A percentile compares a stretch with the other conserved stretches of the same genome.
These are phyloP conservation scores for Atta cephalotes DNA, from an alignment of 1,140 invertebrate genomes.

Conservation along the genomic window DNA sequence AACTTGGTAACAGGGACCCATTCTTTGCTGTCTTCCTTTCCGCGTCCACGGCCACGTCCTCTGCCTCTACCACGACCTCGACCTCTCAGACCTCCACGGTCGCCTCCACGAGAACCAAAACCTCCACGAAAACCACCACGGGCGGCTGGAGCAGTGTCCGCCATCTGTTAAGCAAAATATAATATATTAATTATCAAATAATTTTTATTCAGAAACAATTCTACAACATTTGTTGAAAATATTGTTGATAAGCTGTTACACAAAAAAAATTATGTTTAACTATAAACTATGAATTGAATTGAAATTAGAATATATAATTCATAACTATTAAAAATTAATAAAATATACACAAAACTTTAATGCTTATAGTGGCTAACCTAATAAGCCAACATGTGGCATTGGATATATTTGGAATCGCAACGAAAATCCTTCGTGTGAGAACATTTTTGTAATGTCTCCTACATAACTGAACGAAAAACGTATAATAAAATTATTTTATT, in stretches of 20 bases:
- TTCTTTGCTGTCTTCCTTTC: conserved; percentile 98
- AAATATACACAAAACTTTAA: background rate
- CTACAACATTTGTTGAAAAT: too few relatives aligned
- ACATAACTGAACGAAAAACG: background rate
- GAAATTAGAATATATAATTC: background rate
- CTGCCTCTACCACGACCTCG: conserved; percentile 93
- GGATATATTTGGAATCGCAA: background rate
- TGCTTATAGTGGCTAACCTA: background rate
- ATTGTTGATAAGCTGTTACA: too few relatives aligned
- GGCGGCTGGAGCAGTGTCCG: conserved; percentile 97
- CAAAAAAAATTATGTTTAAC: too few relatives aligned
- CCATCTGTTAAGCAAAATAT: conserved; percentile 89
- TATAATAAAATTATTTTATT: background rate
- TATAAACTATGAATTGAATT: too few relatives aligned
- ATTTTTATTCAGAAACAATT: too few relatives aligned
- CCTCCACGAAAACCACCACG: conserved; percentile 97
- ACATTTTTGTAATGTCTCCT: background rate
- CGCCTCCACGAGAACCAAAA: conserved; percentile 94
- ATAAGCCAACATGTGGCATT: conserved; percentile 20
- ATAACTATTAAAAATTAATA: background rate
- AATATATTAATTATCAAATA: too few relatives aligned
- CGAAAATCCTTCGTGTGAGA: background rate
- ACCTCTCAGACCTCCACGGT: conserved; percentile 93
- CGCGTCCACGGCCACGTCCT: conserved; percentile 93
- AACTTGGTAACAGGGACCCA: conserved; percentile 99